Evolutionary conservation across 2,797 vertebrate genomes (phyloP).

Genomic region (Tinamus major): DNA sequence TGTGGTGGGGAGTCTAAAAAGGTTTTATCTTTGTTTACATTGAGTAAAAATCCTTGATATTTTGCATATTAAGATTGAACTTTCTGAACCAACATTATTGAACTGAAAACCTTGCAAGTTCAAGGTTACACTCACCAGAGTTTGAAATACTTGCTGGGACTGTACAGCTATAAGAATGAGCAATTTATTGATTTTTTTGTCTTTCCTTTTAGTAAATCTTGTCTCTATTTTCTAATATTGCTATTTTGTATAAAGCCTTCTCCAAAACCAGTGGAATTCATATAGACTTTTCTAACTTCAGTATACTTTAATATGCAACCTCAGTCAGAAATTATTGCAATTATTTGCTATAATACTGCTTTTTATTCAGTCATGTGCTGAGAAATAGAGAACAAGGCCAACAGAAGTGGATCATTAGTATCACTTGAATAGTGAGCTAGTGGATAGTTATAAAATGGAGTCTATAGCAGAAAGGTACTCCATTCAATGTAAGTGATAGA

Average conservation of each 20-base stretch:
- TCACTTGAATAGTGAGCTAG: background rate
- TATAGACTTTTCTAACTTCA: background rate
- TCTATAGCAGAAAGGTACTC: background rate
- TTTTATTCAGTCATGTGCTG: background rate
- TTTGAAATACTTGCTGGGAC: background rate
- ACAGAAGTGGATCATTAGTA: background rate
- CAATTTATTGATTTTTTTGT: background rate
- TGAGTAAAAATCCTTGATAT: background rate
- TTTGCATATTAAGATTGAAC: background rate
- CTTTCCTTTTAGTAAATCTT: background rate
- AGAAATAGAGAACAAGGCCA: background rate
- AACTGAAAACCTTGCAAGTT: background rate
- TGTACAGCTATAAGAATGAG: background rate
- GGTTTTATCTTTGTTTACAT: background rate
- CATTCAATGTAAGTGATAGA: background rate
- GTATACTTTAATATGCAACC: background rate
- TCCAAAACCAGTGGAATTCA: background rate
- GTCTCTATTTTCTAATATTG: background rate
- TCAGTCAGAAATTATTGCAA: background rate
- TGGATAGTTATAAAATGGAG: background rate
- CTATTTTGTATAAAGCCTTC: background rate
- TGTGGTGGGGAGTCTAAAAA: background rate
- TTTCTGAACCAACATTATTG: background rate
- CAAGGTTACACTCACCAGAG: background rate
- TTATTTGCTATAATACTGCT: rapidly evolving